Base-by-base conservation (phyloP, 2,888 invertebrate genomes). In the Scaptomyza caliginosa region DNA sequence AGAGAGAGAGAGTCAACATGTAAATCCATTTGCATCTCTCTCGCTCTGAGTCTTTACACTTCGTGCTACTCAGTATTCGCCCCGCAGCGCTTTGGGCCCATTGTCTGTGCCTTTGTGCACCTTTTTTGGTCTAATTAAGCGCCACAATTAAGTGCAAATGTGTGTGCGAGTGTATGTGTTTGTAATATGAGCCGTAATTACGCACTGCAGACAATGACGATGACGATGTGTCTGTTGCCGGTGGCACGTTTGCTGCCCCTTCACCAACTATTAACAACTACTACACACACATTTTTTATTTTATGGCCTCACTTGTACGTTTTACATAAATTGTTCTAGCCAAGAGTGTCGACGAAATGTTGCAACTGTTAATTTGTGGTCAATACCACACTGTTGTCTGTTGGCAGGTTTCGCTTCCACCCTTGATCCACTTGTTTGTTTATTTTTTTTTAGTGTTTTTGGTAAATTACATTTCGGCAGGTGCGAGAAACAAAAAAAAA, bases 301-400 rank as follows among this genome's bases (percentile, higher is more conserved):
- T 71, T 75, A 66, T 77, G 69, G 75, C 60, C 70, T 78, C 62
- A 36, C 58, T 66, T 49, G n/a, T 43, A 17, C 30, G 67, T 60
- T 67, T 76, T 65, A 77, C 74, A 74, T 77, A 68, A 73, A 60
- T 62, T 64, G 77, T 74, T 74, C 74, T 77, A 65, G 66, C 70
- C 62, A 24, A 63, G 51, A 62, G 62, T 58, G 57, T 34, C 59
- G 70, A 59, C 52, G 49, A 64, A 67, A 67, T 77, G 85, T 68
- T 87, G 69, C 81, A 87, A 82, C 81, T 82, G 86, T 88, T 82
- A 82, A 82, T 87, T 82, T 82, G 88, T 82, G 81, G 88, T 88
- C 81, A 87, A 82, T 82, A 86, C 71, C 67, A 71, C 66, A 75
- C 50, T n/a, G 65, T 51, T 63, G 46, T 42, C 56, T 62, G 32